Evolutionary conservation across 2,797 vertebrate genomes (phyloP), one percentile per base, ranked within the genome.

Genomic region (Zenarchopterus dispar): DNA sequence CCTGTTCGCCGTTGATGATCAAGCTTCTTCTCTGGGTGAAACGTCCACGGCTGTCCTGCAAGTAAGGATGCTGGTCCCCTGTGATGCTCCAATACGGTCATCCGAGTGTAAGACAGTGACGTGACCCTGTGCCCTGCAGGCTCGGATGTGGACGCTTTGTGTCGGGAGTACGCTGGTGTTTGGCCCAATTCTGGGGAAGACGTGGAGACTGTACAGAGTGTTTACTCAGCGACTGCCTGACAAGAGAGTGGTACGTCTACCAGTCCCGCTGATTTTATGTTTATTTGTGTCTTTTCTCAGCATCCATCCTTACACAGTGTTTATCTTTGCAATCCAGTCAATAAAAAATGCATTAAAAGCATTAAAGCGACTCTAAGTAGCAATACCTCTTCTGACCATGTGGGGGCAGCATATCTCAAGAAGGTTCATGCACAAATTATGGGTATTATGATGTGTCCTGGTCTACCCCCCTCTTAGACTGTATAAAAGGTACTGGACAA

Each of bases 161-260:
- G 78, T 98, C 5, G 97, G 97, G 49, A 95, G 93, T 51, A 96
- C 97, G 1, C 87, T 99, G 70, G 93, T 97, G 77, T 96, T 99
- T 2, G 96, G 97, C 0, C 97, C 98, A 1, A 88, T 99, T 77
- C 83, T 99, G 86, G 97, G 96, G 15, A 99, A 99, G 86, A 98
- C 96, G 5, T 99, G 98, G 97, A 80, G 98, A 69, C 93, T 99
- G n/a, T 96, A 98, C 89, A 93, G 93, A 80, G 97, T 99, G 69
- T 99, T 99, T 88, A 98, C 95, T 19, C 97, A 98, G 80, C 89
- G 96, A 7, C 91, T 96, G 42, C 97, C 97, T 0, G 95, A 98
- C 89, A 98, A 96, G 84, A 92, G 97, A 88, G 96, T 99, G 97
- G 98, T 99, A 88, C 84, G 95, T 18, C 24, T 44, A 23, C 86